Conservation (phyloP, 2,113 vertebrate species). For the Chamaea fasciata region DNA sequence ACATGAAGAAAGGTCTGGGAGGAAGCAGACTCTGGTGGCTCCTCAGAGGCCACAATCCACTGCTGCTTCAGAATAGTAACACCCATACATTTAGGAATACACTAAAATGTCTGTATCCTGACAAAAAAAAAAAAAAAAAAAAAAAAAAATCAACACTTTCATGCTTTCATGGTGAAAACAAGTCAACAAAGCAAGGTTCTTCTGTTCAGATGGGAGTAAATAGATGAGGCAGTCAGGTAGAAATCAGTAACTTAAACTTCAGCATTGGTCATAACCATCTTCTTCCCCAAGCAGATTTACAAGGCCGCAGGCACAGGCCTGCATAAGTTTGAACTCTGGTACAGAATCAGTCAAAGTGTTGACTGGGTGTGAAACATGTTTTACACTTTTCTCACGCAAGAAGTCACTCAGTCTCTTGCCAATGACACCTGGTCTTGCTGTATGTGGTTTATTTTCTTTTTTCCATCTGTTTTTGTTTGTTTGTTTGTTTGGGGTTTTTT, state of each 20-base stretch:
- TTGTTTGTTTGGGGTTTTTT: too few relatives aligned
- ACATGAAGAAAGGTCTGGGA: background rate
- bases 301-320: background rate
- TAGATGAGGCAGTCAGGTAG: background rate
- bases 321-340: background rate
- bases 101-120: background rate
- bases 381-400: background rate
- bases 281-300: background rate
- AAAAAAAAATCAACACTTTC: background rate
- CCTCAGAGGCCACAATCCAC: background rate
- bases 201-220: background rate
- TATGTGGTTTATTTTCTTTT: background rate
- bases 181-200: background rate
- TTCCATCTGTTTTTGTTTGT: background rate
- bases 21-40: background rate
- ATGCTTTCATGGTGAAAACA: background rate
- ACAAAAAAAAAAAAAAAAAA: background rate
- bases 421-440: background rate
- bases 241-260: background rate
- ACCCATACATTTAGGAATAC: background rate
- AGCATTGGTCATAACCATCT: background rate
- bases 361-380: background rate
- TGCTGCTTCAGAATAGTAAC: background rate
- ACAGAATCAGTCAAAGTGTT: background rate
- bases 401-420: background rate